Conservation (phyloP, 2,797 vertebrate genomes). For the Coluber constrictor region DNA sequence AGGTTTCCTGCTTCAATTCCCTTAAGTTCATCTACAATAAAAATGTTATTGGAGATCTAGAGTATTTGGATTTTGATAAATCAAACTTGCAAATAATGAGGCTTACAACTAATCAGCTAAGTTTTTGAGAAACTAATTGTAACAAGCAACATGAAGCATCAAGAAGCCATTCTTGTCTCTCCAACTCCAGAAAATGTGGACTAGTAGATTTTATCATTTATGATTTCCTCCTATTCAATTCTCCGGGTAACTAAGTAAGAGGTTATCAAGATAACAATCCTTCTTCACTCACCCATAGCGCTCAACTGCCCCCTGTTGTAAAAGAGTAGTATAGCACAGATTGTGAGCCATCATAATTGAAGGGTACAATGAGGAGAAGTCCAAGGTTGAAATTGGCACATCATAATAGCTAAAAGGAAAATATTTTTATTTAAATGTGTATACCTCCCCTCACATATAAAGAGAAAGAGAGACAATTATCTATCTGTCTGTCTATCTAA, state of each 20-base stretch:
- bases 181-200: neutral
- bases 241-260: neutral
- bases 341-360: conserved; percentile 98
- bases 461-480: neutral
- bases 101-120: neutral
- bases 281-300: conserved; percentile 8
- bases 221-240: neutral
- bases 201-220: neutral
- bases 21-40: neutral
- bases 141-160: neutral
- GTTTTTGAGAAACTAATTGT: neutral
- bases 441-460: neutral
- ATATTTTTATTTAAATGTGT: neutral
- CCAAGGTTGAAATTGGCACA: conserved; percentile 85
- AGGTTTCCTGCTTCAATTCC: neutral
- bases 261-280: neutral
- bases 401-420: conserved; percentile 81
- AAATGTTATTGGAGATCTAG: neutral
- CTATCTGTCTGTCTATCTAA: no score
- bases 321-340: conserved; percentile 88
- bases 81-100: neutral
- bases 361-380: conserved; percentile 91
- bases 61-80: neutral
- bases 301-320: conserved; percentile 74
- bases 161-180: neutral